These are phyloP conservation scores for Hypsopygia costalis DNA, from an alignment of 2,888 invertebrate genomes.

Conservation along the genomic window DNA sequence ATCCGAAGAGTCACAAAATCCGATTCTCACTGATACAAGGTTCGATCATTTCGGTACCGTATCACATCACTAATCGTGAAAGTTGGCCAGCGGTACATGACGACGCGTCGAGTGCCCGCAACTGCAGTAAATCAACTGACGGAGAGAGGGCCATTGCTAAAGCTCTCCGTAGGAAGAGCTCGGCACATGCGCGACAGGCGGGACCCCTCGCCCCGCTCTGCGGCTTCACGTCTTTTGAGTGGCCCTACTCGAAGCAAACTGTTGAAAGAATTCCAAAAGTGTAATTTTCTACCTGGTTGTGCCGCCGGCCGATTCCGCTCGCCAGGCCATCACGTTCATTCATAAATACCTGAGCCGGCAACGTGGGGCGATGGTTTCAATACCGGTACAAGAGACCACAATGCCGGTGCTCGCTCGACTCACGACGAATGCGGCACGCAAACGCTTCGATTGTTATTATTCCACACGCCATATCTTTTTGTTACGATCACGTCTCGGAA, in stretches of 20 bases:
- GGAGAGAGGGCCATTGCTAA: slow-evolving; percentile 65
- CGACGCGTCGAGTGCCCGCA: slow-evolving; percentile 73
- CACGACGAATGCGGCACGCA: slow-evolving; percentile 37
- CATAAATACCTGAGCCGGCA: slow-evolving; percentile 72
- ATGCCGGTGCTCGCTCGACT: slow-evolving; percentile 35
- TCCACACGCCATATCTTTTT: slow-evolving; percentile 55
- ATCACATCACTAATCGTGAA: slow-evolving; percentile 80
- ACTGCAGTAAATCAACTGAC: slow-evolving; percentile 64
- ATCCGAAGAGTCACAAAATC: slow-evolving; percentile 34
- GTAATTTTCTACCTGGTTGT: slow-evolving; percentile 77
- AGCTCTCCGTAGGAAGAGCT: slow-evolving; percentile 60
- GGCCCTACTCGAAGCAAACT: slow-evolving; percentile 66
- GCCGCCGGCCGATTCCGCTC: slow-evolving; percentile 59
- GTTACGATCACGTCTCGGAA: slow-evolving; percentile 53
- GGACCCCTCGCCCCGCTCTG: slow-evolving; percentile 73
- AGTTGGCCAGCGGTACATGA: slow-evolving; percentile 82
- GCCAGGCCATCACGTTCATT: slow-evolving; percentile 75
- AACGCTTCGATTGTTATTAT: slow-evolving; percentile 58
- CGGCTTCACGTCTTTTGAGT: slow-evolving; percentile 72
- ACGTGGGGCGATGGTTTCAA: slow-evolving; percentile 47
- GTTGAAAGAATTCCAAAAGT: slow-evolving; percentile 77
- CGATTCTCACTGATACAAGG: slow-evolving; percentile 38
- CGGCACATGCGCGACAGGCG: slow-evolving; percentile 72
- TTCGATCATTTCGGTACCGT: slow-evolving; percentile 60
- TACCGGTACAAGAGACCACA: slow-evolving; percentile 40